Evolutionary conservation across 2,797 vertebrate species (phyloP), one percentile per base, ranked within the genome.

Genomic region (Schizopygopsis pylzovi): DNA sequence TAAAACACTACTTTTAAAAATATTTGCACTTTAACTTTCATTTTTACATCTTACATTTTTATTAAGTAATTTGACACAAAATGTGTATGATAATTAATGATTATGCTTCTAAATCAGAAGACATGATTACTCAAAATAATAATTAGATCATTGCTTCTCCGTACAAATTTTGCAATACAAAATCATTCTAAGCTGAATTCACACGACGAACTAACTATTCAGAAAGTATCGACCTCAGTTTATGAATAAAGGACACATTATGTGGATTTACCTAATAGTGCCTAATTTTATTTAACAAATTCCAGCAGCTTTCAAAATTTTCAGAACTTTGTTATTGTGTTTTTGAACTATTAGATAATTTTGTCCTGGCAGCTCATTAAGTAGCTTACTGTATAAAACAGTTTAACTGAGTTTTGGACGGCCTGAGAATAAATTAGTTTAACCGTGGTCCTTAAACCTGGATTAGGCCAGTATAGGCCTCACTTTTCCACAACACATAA

Each of bases 341-440:
- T 76, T 25, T 76, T 39, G 12, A 37, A 77, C 49, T 37, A 39
- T 39, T 37, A 3, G n/a, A n/a, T n/a, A n/a, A 87, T 89, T 90
- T 79, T 61, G 4, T 56, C 54, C 8, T 1, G 4, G 2, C 12
- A 56, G 33, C 49, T 39, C 6, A 16, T 76, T 75, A n/a, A 37
- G 10, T 20, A 11, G 20, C 7, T n/a, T n/a, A n/a, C 8, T 56
- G 28, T 49, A 49, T 7, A 49, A 49, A 73, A 28, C 15, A 7
- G 22, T 25, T 73, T 20, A 10, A 33, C 39, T 61, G 22, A 41
- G 20, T 49, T 56, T 15, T 71, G 88, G 92, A 93, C 92, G 93
- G 92, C 92, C 86, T 92, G 91, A 93, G 89, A 92, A 93, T 94
- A 93, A 94, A 93, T 89, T 92, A 92, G 91, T 92, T 90, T 92